These are phyloP conservation scores for Tetragonisca angustula DNA, from an alignment of 2,888 invertebrate species.

Conservation along the genomic window DNA sequence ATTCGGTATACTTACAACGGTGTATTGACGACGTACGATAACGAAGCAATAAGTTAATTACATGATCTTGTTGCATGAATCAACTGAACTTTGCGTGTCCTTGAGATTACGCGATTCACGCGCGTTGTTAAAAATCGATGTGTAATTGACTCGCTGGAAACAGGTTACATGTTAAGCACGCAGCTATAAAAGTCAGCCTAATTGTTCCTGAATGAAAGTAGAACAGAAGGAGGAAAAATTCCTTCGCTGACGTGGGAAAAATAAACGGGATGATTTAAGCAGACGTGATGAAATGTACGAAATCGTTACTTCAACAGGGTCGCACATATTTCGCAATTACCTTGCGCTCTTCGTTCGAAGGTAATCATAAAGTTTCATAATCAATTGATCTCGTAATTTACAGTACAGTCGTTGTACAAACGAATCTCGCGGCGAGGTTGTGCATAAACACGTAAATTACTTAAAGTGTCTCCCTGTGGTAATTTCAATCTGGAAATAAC, in stretches of 20 bases:
- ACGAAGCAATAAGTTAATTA: too few species aligned
- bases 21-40: too few species aligned
- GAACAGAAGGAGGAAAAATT: neutral
- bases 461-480: neutral
- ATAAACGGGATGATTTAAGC: neutral
- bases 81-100: too few species aligned
- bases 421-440: neutral
- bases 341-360: neutral
- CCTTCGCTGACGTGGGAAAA: neutral
- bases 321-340: neutral
- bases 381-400: neutral
- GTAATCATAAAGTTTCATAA: neutral
- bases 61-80: too few species aligned
- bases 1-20: too few species aligned
- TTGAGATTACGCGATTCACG: neutral
- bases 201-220: neutral
- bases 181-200: neutral
- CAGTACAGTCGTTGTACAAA: neutral
- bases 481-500: neutral
- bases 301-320: neutral
- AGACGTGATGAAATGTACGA: neutral
- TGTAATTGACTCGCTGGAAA: neutral
- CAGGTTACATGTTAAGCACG: neutral
- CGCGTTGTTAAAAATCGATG: neutral
- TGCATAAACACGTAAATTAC: neutral